Conservation (phyloP, 1,140 invertebrate species). For the Hesperophylax magnus region DNA sequence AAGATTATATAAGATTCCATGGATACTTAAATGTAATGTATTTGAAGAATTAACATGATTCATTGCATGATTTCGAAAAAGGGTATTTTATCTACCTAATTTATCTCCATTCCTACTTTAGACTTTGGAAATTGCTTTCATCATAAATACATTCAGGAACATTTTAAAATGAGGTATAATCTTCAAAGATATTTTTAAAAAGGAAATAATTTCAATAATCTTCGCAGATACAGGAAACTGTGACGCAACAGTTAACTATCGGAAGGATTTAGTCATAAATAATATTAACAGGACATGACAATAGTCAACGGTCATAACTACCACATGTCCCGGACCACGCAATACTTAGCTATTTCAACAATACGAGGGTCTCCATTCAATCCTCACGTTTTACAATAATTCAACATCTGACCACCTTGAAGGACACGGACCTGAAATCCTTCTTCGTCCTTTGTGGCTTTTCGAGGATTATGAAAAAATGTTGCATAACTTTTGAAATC, state of each 20-base stretch:
- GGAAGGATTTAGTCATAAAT: conserved; percentile 45
- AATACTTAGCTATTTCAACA: conserved; percentile 1
- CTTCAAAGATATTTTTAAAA: not conserved
- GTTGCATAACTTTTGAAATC: conserved; percentile 27
- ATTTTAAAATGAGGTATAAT: no score
- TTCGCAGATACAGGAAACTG: not conserved
- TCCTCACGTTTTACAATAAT: conserved; percentile 31
- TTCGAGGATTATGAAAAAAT: conserved; percentile 35
- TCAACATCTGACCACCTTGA: conserved; percentile 41
- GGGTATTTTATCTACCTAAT: no score
- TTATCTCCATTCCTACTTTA: no score
- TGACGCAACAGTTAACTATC: conserved; percentile 30
- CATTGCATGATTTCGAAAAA: no score
- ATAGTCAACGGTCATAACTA: conserved; percentile 40
- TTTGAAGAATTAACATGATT: no score
- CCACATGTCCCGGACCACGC: conserved; percentile 42
- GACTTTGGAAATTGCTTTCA: no score
- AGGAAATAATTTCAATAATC: conserved; percentile 11
- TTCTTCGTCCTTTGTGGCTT: conserved; percentile 36
- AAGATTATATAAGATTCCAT: no score
- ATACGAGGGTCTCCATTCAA: conserved; percentile 16
- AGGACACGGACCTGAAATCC: not conserved
- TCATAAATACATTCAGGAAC: no score
- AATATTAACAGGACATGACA: conserved; percentile 33
- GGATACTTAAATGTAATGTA: no score